Conservation (phyloP, 2,113 vertebrate species). For the Potamarius usumacintae region DNA sequence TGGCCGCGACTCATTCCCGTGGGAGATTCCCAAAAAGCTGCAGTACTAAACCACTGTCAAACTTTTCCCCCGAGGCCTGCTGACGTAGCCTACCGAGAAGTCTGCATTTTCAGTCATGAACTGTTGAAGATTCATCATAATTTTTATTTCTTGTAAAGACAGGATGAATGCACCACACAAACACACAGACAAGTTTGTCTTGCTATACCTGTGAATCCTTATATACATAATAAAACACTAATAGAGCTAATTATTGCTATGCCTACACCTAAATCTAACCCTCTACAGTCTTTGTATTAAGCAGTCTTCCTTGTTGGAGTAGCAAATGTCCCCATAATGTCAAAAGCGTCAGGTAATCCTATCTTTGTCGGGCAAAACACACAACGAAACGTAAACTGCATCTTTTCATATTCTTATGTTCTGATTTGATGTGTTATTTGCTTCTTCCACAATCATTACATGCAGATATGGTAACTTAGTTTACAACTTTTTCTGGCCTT, state of each 20-base stretch:
- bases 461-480: conserved; percentile 53
- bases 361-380: not conserved
- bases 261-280: not conserved
- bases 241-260: not conserved
- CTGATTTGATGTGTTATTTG: conserved; percentile 74
- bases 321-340: not conserved
- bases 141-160: not conserved
- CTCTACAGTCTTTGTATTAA: too few species aligned
- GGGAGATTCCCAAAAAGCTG: conserved; percentile 96
- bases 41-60: conserved; percentile 89
- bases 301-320: not conserved
- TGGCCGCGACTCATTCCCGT: conserved; percentile 95
- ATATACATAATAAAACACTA: not conserved
- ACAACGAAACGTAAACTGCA: not conserved
- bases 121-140: not conserved
- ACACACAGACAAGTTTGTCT: not conserved
- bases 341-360: not conserved
- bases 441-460: conserved; percentile 79
- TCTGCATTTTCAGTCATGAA: conserved; percentile 62
- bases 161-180: not conserved
- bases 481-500: conserved; percentile 67
- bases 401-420: conserved; percentile 14
- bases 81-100: conserved; percentile 98
- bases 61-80: conserved; percentile 85
- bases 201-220: not conserved